Percentiles rank a stretch among this genome's conserved stretches.
phyloP scores from a whole-genome alignment of 2,113 vertebrate genomes.

The Onychostoma macrolepis region DNA sequence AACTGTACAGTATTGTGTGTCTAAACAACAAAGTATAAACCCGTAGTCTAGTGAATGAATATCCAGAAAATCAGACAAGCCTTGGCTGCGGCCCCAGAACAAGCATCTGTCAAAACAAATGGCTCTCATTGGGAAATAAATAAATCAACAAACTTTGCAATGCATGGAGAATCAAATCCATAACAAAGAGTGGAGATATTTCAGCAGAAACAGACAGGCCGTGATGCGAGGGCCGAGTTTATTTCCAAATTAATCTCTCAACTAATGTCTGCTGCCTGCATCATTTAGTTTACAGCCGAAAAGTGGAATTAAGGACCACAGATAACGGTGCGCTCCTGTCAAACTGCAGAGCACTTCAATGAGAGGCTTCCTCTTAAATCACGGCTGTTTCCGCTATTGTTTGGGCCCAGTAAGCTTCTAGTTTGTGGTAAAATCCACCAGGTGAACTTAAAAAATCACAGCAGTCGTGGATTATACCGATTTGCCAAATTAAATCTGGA shows the following conservation, averaged over 20 bases:
- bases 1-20: conserved; percentile 75
- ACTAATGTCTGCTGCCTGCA: conserved; percentile 49
- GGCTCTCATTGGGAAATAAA: conserved; percentile 70
- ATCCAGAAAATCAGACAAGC: conserved; percentile 75
- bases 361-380: conserved; percentile 26
- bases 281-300: conserved; percentile 50
- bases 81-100: conserved; percentile 77
- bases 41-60: conserved; percentile 70
- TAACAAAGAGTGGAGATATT: conserved; percentile 62
- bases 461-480: neutral
- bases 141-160: conserved; percentile 69
- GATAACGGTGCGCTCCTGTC: conserved; percentile 47
- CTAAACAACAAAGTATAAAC: conserved; percentile 76
- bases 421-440: neutral
- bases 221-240: conserved; percentile 54
- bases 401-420: neutral
- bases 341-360: conserved; percentile 51
- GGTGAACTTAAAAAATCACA: neutral
- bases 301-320: conserved; percentile 45
- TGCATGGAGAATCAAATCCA: conserved; percentile 61
- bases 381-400: neutral
- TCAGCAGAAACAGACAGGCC: conserved; percentile 57
- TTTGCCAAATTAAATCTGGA: neutral
- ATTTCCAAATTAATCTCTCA: conserved; percentile 56
- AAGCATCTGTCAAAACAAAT: conserved; percentile 82